These are phyloP conservation scores for Falco punctatus DNA, from an alignment of 2,113 vertebrate species.

Conservation along the genomic window DNA sequence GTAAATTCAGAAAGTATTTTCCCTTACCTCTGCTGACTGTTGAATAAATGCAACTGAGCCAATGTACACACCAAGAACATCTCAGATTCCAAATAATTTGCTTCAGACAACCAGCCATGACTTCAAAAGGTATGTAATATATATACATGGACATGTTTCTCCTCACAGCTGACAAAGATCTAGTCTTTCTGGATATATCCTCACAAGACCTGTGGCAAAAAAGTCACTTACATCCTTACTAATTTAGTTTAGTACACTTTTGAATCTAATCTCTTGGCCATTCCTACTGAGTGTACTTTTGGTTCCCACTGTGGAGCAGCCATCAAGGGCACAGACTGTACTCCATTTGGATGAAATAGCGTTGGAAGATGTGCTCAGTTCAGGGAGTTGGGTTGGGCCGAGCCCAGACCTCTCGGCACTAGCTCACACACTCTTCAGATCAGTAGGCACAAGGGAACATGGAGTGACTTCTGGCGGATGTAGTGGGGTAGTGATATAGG, in stretches of 20 bases:
- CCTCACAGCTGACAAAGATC: background rate
- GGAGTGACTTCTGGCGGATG: background rate
- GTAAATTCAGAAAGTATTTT: background rate
- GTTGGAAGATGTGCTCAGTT: background rate
- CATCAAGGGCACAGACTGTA: background rate
- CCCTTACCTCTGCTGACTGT: background rate
- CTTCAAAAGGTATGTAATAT: conserved; percentile 3
- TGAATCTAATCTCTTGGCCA: background rate
- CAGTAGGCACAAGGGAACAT: background rate
- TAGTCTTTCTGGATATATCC: background rate
- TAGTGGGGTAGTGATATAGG: background rate
- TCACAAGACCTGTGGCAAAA: background rate
- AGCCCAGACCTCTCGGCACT: background rate
- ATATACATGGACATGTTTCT: background rate
- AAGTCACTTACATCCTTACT: background rate
- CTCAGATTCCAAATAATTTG: background rate
- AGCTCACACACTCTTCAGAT: background rate
- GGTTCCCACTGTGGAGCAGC: background rate
- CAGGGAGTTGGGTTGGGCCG: background rate
- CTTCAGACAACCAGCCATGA: background rate
- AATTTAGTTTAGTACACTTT: background rate
- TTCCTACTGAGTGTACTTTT: background rate
- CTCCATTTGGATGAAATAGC: background rate
- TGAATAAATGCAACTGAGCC: background rate
- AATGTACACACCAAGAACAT: background rate